phyloP scores from a whole-genome alignment of 2,113 vertebrate genomes.

The Gallinago jamesoni region DNA sequence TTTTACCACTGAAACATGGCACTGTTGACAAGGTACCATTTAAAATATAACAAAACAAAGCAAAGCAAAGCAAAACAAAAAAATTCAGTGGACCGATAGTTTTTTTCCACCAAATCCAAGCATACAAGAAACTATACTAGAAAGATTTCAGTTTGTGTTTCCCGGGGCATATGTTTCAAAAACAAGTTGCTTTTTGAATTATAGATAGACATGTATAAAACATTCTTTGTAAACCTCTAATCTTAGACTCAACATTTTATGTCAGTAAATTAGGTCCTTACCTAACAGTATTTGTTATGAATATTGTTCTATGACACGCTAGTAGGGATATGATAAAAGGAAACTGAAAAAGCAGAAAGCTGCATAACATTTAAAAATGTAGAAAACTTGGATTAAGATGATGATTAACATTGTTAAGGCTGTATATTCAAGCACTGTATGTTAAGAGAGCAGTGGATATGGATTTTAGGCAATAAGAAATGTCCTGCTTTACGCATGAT shows the following conservation, averaged over 20 bases:
- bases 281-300: slow-evolving; percentile 64
- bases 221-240: slow-evolving; percentile 75
- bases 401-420: slow-evolving; percentile 86
- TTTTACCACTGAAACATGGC: slow-evolving; percentile 62
- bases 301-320: slow-evolving; percentile 59
- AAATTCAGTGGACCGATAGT: slow-evolving; percentile 28
- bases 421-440: slow-evolving; percentile 97
- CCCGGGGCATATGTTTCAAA: slow-evolving; percentile 60
- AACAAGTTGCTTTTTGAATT: slow-evolving; percentile 64
- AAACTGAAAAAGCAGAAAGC: slow-evolving; percentile 56
- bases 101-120: slow-evolving; percentile 53
- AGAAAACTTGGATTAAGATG: slow-evolving; percentile 73
- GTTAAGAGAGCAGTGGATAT: slow-evolving; percentile 81
- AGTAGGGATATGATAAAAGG: slow-evolving; percentile 74
- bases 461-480: slow-evolving; percentile 84
- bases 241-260: slow-evolving; percentile 61
- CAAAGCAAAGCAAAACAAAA: neutral
- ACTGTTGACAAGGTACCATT: slow-evolving; percentile 69
- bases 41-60: slow-evolving; percentile 37
- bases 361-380: slow-evolving; percentile 68
- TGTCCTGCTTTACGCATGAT: slow-evolving; percentile 80
- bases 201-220: slow-evolving; percentile 75
- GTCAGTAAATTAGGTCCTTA: slow-evolving; percentile 65
- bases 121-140: slow-evolving; percentile 63
- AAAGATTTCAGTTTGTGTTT: slow-evolving; percentile 49